phyloP scores from a whole-genome alignment of 2,797 vertebrate genomes.

The Coregonus ussuriensis region DNA sequence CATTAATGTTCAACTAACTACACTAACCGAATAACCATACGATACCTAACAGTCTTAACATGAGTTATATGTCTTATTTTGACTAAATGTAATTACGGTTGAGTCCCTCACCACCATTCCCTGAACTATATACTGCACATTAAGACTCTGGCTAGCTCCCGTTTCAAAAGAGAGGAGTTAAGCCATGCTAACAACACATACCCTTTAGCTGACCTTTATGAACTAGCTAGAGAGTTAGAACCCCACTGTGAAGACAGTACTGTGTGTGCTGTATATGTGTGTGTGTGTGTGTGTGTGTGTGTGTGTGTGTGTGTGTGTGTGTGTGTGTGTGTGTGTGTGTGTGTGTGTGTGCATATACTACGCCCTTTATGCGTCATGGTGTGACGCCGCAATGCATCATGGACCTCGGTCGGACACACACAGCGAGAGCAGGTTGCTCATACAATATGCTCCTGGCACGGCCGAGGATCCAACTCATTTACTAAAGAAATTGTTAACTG shows the following conservation, averaged over 20 bases:
- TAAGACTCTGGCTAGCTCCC: constrained; percentile 29
- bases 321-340: background rate
- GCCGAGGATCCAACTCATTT: constrained; percentile 5
- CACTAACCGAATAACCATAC: background rate
- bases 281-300: background rate
- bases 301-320: background rate
- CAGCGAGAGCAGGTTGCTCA: constrained; percentile 1
- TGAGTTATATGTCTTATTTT: background rate
- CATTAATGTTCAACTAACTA: background rate
- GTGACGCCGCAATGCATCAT: constrained; percentile 2
- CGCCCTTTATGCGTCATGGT: background rate
- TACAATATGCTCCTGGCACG: constrained; percentile 15
- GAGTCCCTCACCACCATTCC: background rate
- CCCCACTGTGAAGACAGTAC: background rate
- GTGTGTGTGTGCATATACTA: background rate
- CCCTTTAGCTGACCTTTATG: constrained; percentile 51
- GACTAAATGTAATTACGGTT: background rate
- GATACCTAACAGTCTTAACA: background rate
- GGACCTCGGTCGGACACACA: background rate
- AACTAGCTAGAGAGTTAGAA: constrained; percentile 31
- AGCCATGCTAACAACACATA: constrained; percentile 59
- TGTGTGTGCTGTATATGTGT: background rate
- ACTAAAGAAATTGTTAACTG: constrained; percentile 9
- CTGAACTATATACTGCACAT: background rate
- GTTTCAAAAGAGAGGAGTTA: constrained; percentile 53